A percentile compares a stretch with the other conserved stretches of the same genome.
phyloP scores from a whole-genome alignment of 1,140 invertebrate species.

The Sycophila sp. region DNA sequence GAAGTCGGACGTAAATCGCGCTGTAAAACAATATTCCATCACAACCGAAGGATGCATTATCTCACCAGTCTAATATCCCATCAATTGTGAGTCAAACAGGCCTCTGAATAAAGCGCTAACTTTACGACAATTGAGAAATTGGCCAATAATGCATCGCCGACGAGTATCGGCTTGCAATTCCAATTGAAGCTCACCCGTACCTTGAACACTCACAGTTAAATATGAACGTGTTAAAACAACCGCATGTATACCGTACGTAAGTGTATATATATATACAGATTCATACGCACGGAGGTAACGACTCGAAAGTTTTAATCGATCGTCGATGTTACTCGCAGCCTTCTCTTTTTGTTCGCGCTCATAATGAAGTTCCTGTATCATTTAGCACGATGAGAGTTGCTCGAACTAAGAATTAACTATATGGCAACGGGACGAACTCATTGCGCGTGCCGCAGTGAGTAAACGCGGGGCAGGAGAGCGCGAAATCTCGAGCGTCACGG shows the following conservation, averaged over 20 bases:
- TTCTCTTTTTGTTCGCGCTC: too few relatives aligned
- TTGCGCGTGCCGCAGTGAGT: neutral
- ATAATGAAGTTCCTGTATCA: too few relatives aligned
- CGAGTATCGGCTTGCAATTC: neutral
- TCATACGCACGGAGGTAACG: neutral
- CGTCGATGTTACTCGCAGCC: too few relatives aligned
- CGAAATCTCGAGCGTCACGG: neutral
- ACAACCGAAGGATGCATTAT: too few relatives aligned
- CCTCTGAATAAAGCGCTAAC: neutral
- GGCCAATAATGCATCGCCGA: neutral
- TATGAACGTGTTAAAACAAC: neutral
- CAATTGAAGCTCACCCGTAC: too few relatives aligned
- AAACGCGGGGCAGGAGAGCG: neutral
- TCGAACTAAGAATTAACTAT: neutral
- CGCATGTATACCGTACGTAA: neutral
- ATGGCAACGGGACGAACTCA: neutral
- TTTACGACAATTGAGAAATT: neutral
- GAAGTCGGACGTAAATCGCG: too few relatives aligned
- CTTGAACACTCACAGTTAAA: neutral
- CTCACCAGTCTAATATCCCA: too few relatives aligned
- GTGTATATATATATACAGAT: neutral
- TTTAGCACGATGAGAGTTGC: too few relatives aligned
- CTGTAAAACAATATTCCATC: too few relatives aligned
- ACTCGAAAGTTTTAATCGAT: conserved; percentile 14
- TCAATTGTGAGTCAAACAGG: too few relatives aligned